phyloP scores from a whole-genome alignment of 2,113 vertebrate genomes.

The Emberiza fucata region DNA sequence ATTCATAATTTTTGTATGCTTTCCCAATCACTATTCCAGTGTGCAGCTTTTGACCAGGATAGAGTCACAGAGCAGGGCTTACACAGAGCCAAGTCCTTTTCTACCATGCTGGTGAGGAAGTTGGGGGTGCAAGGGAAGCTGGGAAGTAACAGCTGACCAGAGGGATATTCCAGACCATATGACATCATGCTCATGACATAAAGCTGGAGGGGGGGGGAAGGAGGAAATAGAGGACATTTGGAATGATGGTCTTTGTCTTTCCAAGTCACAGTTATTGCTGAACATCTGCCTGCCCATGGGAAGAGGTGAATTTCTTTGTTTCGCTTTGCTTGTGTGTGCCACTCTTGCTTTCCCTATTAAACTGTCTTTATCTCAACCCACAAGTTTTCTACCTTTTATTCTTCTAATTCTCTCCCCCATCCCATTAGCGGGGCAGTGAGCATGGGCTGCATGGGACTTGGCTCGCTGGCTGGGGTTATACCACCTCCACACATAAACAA shows the following conservation, averaged over 20 bases:
- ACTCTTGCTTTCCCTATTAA: not conserved
- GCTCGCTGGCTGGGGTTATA: not conserved
- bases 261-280: too few species aligned
- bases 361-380: not conserved
- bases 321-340: not conserved
- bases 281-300: not conserved
- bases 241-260: not conserved
- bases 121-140: not conserved
- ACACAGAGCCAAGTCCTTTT: not conserved
- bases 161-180: not conserved
- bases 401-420: rapidly evolving
- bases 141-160: not conserved
- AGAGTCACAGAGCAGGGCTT: not conserved
- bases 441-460: not conserved
- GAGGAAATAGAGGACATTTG: not conserved
- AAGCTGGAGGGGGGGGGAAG: not conserved
- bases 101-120: not conserved
- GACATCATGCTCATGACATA: not conserved
- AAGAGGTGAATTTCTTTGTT: not conserved
- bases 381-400: not conserved
- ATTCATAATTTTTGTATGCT: not conserved
- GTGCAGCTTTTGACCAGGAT: not conserved
- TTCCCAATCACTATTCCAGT: not conserved
- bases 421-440: not conserved
- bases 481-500: not conserved